These are phyloP conservation scores for Cyanoramphus novaezelandiae DNA, from an alignment of 2,113 vertebrate species.

Conservation along the genomic window DNA sequence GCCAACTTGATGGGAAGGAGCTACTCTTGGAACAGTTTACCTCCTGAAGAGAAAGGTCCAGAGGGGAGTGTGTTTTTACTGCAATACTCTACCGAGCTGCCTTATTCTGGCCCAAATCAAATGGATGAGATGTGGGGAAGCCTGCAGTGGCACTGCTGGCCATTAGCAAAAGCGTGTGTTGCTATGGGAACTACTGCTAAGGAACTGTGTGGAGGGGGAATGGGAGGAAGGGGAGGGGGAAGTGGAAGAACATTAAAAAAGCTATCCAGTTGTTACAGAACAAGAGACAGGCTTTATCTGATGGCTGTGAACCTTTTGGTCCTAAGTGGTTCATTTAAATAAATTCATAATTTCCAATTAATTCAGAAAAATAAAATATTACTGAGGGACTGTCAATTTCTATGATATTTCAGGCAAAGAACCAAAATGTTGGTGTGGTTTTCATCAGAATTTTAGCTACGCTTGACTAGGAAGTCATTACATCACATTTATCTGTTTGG, in stretches of 20 bases:
- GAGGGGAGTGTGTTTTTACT: slow-evolving; percentile 51
- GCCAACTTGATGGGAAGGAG: neutral
- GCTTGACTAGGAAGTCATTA: slow-evolving; percentile 91
- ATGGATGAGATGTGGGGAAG: slow-evolving; percentile 68
- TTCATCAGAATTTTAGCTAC: slow-evolving; percentile 88
- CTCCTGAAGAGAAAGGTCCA: slow-evolving; percentile 52
- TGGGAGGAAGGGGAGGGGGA: slow-evolving; percentile 51
- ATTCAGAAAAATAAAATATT: slow-evolving; percentile 80
- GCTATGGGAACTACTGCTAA: slow-evolving; percentile 78
- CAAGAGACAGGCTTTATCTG: slow-evolving; percentile 53
- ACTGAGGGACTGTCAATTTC: slow-evolving; percentile 79
- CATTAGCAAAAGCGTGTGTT: slow-evolving; percentile 75
- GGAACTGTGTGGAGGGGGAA: slow-evolving; percentile 59
- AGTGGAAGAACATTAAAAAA: slow-evolving; percentile 66
- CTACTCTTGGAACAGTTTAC: slow-evolving; percentile 51
- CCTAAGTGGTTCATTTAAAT: slow-evolving; percentile 58
- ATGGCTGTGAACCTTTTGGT: slow-evolving; percentile 56
- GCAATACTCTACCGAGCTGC: slow-evolving; percentile 52
- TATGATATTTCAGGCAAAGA: slow-evolving; percentile 83
- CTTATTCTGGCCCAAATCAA: slow-evolving; percentile 62
- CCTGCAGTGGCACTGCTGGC: slow-evolving; percentile 72
- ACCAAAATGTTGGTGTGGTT: slow-evolving; percentile 80
- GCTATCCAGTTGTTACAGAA: slow-evolving; percentile 70
- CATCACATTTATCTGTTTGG: slow-evolving; percentile 90
- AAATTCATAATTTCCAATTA: slow-evolving; percentile 78